These are phyloP conservation scores for Scyliorhinus canicula DNA, from an alignment of 2,797 vertebrate species.

Conservation along the genomic window DNA sequence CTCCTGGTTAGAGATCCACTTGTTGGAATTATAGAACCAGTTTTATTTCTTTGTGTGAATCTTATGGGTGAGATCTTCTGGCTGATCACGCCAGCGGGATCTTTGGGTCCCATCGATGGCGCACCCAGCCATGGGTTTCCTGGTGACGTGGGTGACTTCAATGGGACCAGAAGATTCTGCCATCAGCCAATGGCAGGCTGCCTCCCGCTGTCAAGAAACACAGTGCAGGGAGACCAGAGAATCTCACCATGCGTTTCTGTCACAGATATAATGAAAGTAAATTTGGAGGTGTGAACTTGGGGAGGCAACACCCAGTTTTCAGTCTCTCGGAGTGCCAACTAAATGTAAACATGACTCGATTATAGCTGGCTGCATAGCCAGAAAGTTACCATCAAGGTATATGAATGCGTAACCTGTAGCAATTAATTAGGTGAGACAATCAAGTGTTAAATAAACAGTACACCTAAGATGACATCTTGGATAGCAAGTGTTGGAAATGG, in stretches of 20 bases:
- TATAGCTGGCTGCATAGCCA: background rate
- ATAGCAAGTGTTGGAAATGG: background rate
- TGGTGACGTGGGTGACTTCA: no score
- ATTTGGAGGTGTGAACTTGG: background rate
- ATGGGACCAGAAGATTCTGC: no score
- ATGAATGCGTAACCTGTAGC: background rate
- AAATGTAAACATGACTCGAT: background rate
- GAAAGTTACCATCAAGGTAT: background rate
- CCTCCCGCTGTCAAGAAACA: no score
- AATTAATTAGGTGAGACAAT: background rate
- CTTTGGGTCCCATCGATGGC: no score
- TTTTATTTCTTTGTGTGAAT: background rate
- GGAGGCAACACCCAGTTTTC: background rate
- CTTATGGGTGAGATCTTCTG: no score
- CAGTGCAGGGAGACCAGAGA: no score
- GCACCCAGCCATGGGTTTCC: no score
- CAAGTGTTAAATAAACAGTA: background rate
- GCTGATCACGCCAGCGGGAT: no score
- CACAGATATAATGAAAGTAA: background rate
- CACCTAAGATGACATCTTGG: background rate
- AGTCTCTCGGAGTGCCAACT: background rate
- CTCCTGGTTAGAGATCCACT: background rate
- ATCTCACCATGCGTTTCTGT: no score
- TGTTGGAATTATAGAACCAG: background rate
- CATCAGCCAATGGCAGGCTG: no score